Base-by-base conservation (phyloP, 1,140 invertebrate genomes). In the Psilanteris sp. region DNA sequence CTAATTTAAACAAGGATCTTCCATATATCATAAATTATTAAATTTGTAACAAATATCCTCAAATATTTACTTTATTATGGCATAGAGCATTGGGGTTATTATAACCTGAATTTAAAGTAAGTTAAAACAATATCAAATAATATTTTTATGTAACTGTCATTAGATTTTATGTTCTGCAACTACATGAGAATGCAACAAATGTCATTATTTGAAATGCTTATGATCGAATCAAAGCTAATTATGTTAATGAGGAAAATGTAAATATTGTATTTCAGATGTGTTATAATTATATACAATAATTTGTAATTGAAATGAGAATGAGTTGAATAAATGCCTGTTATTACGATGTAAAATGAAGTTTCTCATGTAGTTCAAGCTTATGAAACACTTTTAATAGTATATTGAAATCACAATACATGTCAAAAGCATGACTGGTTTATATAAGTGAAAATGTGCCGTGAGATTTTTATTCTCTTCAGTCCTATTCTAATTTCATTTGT, bases 61-160 rank as follows among this genome's bases (percentile, higher is more conserved):
- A 8, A 9, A 34, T 9, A 36, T 31, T 48, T 26, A 34, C 22
- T 16, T 43, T 18, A 29, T 14, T 31, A 46, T 55, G 62, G 32
- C 62, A 37, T 31, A 48, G 50, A 39, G 41, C 39, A 14, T 29
- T 44, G 48, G 48, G 20, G 48, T 20, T 67, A 57, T 20, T 31
- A 59, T 70, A 70, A 70, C 66, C 66, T 70, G 66, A 20, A 59
- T 59, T 15, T 43, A 5, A 70, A 70, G 54, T 70, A 54, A 59
- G 66, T 52, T 29, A 13, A n/a, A 20, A 15, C 22, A 55, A 20
- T 26, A 16, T 59, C 32, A 48, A 54, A 48, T 29, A 29, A 29
- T 29, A 29, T 29, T 26, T 20, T 20, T 4, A 4, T 9, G 26
- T n/a, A n/a, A n/a, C n/a, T n/a, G n/a, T n/a, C n/a, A n/a, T n/a